Base-by-base conservation (phyloP, 2,888 invertebrate genomes). In the Ochropleura plecta region DNA sequence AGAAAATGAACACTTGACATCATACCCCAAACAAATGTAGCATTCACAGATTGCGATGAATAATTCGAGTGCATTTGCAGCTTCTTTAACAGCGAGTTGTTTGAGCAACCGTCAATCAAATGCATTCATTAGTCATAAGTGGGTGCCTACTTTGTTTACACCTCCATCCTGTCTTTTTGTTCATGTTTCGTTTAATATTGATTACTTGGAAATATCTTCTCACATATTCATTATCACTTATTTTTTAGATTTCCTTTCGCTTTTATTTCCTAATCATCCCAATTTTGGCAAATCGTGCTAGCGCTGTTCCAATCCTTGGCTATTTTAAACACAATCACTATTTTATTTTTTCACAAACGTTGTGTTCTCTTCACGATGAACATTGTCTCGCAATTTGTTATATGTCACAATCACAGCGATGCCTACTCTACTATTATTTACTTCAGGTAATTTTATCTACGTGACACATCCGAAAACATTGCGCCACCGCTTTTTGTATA, bases 401-500 rank as follows among this genome's bases (percentile, higher is more conserved):
- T 85, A 85, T 90, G 91, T 90, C 88, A 88, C 90, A 89, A 91
- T 90, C 89, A 88, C 90, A 88, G 90, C 76, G 76, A 76, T 77
- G 72, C 53, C 80, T 84, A 82, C 86, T 82, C 76, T 82, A 79
- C 86, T 86, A 82, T 87, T 88, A 88, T 87, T 86, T 89, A 86
- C 88, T 88, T 85, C 84, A 78, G 82, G 86, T 83, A 89, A 90
- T 90, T 90, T 88, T 69, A 78, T 81, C 86, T 86, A 89, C 87
- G 90, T 90, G 91, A 88, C 90, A 88, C 88, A 91, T 90, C 90
- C 90, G 84, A 90, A 90, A 90, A 86, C 83, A 83, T 90, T 90
- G 88, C 86, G 85, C 85, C 79, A 85, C 73, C 44, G 67, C 70
- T 76, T 83, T 87, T 84, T 80, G 82, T 86, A 69, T 62, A 75